Base-by-base conservation (phyloP, 2,113 vertebrate genomes). In the Cinclus mexicanus region DNA sequence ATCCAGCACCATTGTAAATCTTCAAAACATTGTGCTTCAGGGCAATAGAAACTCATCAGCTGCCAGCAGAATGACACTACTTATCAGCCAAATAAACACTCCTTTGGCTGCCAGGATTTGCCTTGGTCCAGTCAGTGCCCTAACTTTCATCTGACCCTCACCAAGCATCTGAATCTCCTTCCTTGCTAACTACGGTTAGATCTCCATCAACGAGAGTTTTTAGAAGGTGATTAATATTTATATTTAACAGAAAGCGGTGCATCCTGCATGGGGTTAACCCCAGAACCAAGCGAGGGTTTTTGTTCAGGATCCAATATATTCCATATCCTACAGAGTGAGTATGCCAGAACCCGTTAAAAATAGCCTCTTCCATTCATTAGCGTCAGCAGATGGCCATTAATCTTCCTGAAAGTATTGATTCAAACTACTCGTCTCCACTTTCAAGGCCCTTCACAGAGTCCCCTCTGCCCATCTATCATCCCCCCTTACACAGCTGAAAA, bases 401-500 rank as follows among this genome's bases (percentile, higher is more conserved):
- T 97, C 90, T 97, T 96, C 88, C 90, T 95, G 95, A 96, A 94
- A 96, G 94, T 93, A 97, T 96, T 93, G 95, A 96, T 96, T 96
- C 93, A 93, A 94, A 84, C 72, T 84, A 89, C 88, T 94, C 46
- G 57, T 94, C 93, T 96, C 86, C 90, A 90, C 93, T 96, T 91
- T 89, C 89, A 81, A 94, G 76, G 94, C 92, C 90, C 64, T 96
- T 96, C 92, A 90, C 90, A 75, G 92, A 88, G 76, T 83, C 74
- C 90, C 86, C 53, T 83, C 76, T 93, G 83, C 65, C 93, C 94
- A 97, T 97, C 95, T 93, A 96, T 96, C 96, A 97, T 95, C 80
- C 87, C 92, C 94, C 93, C 72, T 93, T 19, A 57, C 44, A 14
- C 79, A 56, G 67, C 79, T 71, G 90, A 89, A 84, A 94, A 94